Evolutionary conservation across 2,113 vertebrate species (phyloP).

Genomic region (Lepus europaeus): DNA sequence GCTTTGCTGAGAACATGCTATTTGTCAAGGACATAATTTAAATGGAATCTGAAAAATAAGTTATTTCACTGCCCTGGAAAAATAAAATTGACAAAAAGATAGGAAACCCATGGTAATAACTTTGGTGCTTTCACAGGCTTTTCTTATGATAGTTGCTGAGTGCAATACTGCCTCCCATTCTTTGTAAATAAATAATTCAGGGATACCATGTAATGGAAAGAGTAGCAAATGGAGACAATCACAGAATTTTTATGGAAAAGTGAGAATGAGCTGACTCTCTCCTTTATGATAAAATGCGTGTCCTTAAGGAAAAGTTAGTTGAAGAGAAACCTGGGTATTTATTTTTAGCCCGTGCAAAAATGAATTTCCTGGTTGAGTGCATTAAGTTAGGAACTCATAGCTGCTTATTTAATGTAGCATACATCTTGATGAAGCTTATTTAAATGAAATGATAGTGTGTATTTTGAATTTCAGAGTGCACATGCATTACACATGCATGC

Average conservation of each 20-base stretch:
- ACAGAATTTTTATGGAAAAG: conserved; percentile 74
- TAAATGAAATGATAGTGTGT: not conserved
- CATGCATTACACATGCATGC: not conserved
- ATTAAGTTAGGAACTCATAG: conserved; percentile 42
- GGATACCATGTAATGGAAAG: conserved; percentile 62
- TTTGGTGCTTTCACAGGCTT: conserved; percentile 59
- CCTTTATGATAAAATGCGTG: conserved; percentile 66
- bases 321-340: conserved; percentile 66
- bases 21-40: conserved; percentile 73
- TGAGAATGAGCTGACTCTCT: conserved; percentile 66
- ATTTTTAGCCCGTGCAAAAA: conserved; percentile 49
- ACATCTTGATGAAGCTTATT: not conserved
- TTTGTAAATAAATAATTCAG: conserved; percentile 79
- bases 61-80: conserved; percentile 71
- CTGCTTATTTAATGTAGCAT: not conserved
- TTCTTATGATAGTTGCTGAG: conserved; percentile 68
- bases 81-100: conserved; percentile 70
- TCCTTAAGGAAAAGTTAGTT: conserved; percentile 58
- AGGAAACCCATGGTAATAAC: conserved; percentile 73
- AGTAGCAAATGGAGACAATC: conserved; percentile 67
- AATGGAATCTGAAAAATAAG: conserved; percentile 67
- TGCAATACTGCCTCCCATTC: not conserved
- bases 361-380: conserved; percentile 56
- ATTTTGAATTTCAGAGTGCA: conserved; percentile 13
- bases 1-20: conserved; percentile 66